A percentile compares a stretch with the other conserved stretches of the same genome.
Conservation (phyloP, 1,140 invertebrate genomes). For the Plectrocnemia conspersa region DNA sequence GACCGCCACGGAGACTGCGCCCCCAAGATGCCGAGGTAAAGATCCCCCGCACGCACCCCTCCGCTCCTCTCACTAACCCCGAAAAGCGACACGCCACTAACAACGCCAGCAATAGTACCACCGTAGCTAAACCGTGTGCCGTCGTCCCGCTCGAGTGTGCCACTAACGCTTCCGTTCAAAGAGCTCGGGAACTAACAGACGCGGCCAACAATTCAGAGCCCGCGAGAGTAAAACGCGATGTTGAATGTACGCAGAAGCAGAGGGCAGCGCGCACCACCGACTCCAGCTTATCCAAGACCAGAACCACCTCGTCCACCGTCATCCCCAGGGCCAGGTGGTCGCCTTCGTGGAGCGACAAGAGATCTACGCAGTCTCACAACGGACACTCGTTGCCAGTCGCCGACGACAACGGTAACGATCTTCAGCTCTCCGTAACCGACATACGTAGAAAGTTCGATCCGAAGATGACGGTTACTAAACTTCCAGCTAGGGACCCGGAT, state of each 20-base stretch:
- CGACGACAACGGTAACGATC: slow-evolving; percentile 54
- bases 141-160: slow-evolving; percentile 26
- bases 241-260: slow-evolving; percentile 31
- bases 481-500: slow-evolving; percentile 43
- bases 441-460: slow-evolving; percentile 52
- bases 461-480: slow-evolving; percentile 50
- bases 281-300: slow-evolving; percentile 39
- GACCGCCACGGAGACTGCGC: slow-evolving; percentile 38
- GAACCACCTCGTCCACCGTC: slow-evolving; percentile 47
- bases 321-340: slow-evolving; percentile 46
- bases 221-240: slow-evolving; percentile 24
- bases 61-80: slow-evolving; percentile 12
- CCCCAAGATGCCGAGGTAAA: slow-evolving; percentile 40
- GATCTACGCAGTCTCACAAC: slow-evolving; percentile 5
- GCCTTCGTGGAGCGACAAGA: slow-evolving; percentile 39
- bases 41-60: slow-evolving; percentile 24
- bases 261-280: slow-evolving; percentile 37
- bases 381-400: slow-evolving; percentile 35
- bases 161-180: slow-evolving; percentile 20
- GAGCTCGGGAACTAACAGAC: slow-evolving; percentile 1
- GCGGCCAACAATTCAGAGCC: slow-evolving; percentile 5
- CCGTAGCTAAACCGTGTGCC: slow-evolving; percentile 28
- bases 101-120: slow-evolving; percentile 27
- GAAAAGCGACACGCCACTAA: slow-evolving; percentile 12
- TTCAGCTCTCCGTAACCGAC: slow-evolving; percentile 51